Base-by-base conservation (phyloP, 2,113 vertebrate species). In the Ursus arctos region DNA sequence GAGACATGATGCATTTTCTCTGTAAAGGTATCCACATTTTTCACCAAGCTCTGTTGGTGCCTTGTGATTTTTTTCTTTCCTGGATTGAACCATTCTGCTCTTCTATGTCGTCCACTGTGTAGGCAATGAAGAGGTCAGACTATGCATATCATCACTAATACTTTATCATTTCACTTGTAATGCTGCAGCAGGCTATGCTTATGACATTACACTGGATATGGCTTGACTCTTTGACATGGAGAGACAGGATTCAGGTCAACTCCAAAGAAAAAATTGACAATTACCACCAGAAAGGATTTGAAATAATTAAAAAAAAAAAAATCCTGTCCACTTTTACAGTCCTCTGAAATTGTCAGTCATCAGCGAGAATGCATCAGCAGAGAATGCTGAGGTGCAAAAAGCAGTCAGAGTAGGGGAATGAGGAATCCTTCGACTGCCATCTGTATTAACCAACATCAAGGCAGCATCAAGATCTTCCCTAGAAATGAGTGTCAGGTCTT, bases 221-320 rank as follows among this genome's bases (percentile, higher is more conserved):
- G 26, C 21, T 88, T 65, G 36, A 80, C 14, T 49, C 31, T 84
- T 53, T 59, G 65, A 43, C n/a, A 51, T 63, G 61, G 22, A 31
- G 47, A 94, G 12, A 83, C 19, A 49, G 2, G 19, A 86, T 74
- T 69, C 61, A 88, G 36, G 33, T 89, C 55, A 96, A 87, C 61
- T 94, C 24, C 18, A 91, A 97, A 80, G 51, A 51, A 96, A 79
- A 2, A 51, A 67, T 26, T 83, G 28, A 6, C 51, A 59, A 28
- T 76, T 82, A 49, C 57, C 55, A 67, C 40, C 80, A 96, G 36
- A 93, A 96, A 16, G 14, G 2, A 28, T 55, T 88, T 82, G 40
- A 92, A 63, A 79, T 51, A 36, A 69, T 69, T 33, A 71, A 71
- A 22, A 65, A 26, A 22, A 65, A 26, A 83, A 51, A 28, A 79